These are phyloP conservation scores for Syrrhaptes paradoxus DNA, from an alignment of 2,113 vertebrate species.

Conservation along the genomic window DNA sequence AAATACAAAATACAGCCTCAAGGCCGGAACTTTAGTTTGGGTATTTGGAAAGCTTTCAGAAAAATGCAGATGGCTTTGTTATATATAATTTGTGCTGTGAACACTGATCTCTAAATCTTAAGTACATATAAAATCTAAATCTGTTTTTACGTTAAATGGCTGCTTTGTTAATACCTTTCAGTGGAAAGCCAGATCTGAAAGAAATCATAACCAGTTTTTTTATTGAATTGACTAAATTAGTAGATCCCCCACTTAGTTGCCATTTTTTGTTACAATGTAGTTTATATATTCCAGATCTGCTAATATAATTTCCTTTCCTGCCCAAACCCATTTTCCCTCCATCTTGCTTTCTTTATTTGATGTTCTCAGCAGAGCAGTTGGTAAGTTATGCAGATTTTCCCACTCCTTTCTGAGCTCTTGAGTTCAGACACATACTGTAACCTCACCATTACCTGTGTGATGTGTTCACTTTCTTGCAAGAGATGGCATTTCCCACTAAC, in stretches of 20 bases:
- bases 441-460: conserved; percentile 14
- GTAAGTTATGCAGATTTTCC: conserved; percentile 61
- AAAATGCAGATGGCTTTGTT: neutral
- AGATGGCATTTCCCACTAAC: conserved; percentile 61
- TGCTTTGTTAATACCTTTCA: neutral
- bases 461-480: conserved; percentile 56
- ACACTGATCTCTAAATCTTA: neutral
- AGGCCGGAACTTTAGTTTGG: neutral
- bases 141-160: neutral
- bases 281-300: conserved; percentile 38
- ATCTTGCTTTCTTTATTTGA: conserved; percentile 66
- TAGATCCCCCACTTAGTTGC: neutral
- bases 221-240: neutral
- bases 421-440: conserved; percentile 28
- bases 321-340: conserved; percentile 55
- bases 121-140: neutral
- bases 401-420: neutral
- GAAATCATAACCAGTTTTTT: neutral
- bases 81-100: fast-evolving
- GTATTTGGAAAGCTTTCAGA: neutral
- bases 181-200: neutral
- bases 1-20: neutral
- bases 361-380: conserved; percentile 72
- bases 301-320: conserved; percentile 67
- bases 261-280: conserved; percentile 29